Percentiles rank a stretch among this genome's conserved stretches.
phyloP scores from a whole-genome alignment of 2,888 invertebrate genomes.

The Pogonocherus hispidulus region DNA sequence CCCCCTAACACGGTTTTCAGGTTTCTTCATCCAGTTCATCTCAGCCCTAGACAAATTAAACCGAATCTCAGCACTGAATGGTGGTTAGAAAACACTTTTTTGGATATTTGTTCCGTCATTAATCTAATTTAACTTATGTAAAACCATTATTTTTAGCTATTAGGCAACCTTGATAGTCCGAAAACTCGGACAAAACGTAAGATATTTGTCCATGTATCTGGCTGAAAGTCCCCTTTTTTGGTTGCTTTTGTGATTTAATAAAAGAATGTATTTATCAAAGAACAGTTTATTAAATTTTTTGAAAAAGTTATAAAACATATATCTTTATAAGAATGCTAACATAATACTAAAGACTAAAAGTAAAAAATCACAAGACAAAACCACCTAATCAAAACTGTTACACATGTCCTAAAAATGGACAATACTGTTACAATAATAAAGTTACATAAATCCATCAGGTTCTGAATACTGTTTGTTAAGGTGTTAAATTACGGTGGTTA shows the following conservation, averaged over 20 bases:
- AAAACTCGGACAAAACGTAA: too few species aligned
- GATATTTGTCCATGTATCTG: too few species aligned
- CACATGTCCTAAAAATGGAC: slow-evolving; percentile 22
- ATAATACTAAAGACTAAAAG: slow-evolving; percentile 34
- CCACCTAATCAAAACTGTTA: slow-evolving; percentile 33
- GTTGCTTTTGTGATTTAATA: slow-evolving; percentile 4
- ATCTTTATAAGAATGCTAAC: slow-evolving; percentile 36
- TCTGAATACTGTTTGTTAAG: slow-evolving; percentile 27
- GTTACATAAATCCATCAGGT: slow-evolving; percentile 13
- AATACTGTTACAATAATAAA: slow-evolving; percentile 29
- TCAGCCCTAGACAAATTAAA: too few species aligned
- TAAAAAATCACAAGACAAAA: slow-evolving; percentile 38
- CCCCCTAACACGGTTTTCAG: too few species aligned
- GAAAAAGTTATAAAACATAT: slow-evolving; percentile 36
- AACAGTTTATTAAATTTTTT: slow-evolving; percentile 35
- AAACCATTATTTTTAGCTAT: too few species aligned
- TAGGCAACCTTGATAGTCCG: too few species aligned
- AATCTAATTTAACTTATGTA: too few species aligned
- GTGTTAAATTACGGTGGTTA: slow-evolving; percentile 23
- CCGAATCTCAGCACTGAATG: too few species aligned
- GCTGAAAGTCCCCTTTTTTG: too few species aligned
- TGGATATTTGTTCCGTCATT: too few species aligned
- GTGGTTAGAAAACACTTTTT: too few species aligned
- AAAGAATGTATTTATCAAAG: slow-evolving; percentile 12
- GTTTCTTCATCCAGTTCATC: too few species aligned